Conservation (phyloP, 92 coral and sea anemone genomes). For the Montipora capitata region DNA sequence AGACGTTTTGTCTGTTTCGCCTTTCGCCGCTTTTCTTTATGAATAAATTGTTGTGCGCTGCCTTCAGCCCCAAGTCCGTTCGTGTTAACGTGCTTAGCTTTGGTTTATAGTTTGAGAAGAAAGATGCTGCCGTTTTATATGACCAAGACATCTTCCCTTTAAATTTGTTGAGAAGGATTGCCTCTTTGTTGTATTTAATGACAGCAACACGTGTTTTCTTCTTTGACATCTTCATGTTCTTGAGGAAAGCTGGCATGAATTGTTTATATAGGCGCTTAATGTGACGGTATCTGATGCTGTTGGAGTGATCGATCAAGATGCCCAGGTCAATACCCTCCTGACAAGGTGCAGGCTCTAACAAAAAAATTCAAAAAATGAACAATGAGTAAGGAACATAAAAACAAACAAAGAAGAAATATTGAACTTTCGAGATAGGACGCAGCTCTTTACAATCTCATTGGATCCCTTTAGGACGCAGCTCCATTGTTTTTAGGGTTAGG, state of each 20-base stretch:
- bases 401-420: too few species aligned
- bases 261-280: constrained; percentile 2
- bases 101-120: background rate
- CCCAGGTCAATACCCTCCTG: constrained; percentile 39
- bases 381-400: background rate
- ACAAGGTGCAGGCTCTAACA: constrained; percentile 27
- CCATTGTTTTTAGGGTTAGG: too few species aligned
- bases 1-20: constrained; percentile 23
- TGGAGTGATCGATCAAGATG: constrained; percentile 38
- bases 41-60: background rate
- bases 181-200: constrained; percentile 2
- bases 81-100: background rate
- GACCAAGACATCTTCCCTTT: constrained; percentile 4
- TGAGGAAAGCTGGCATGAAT: constrained; percentile 18
- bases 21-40: constrained; percentile 15
- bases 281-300: constrained; percentile 2
- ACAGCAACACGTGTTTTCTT: constrained; percentile 12
- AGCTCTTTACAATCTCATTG: too few species aligned
- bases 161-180: background rate
- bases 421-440: too few species aligned
- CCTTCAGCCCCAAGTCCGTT: constrained; percentile 23
- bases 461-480: too few species aligned
- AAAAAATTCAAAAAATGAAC: background rate
- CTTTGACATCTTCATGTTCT: background rate
- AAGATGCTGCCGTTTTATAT: background rate